A percentile compares a stretch with the other conserved stretches of the same genome.
These are phyloP conservation scores for Xiphorhynchus elegans DNA, from an alignment of 2,113 vertebrate species.

Conservation along the genomic window DNA sequence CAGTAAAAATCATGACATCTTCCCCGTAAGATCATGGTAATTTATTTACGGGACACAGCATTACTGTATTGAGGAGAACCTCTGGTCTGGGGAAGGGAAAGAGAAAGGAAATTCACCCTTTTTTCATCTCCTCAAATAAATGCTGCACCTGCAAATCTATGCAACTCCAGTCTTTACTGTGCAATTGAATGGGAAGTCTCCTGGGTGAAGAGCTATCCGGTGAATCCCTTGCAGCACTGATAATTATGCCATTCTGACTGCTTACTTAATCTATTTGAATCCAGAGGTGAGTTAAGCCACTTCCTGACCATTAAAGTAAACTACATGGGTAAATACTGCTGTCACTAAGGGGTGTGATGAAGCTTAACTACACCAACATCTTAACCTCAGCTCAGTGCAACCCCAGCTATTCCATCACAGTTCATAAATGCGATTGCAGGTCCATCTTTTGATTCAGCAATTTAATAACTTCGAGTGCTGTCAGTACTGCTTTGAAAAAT, in stretches of 20 bases:
- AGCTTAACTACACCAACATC: constrained; percentile 74
- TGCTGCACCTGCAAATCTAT: not conserved
- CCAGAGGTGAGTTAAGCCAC: constrained; percentile 79
- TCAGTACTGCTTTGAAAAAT: constrained; percentile 97
- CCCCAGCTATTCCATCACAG: constrained; percentile 76
- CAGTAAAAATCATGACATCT: constrained; percentile 15
- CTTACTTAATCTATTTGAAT: constrained; percentile 79
- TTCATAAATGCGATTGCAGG: constrained; percentile 80
- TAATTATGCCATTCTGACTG: constrained; percentile 72
- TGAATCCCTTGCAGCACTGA: constrained; percentile 62
- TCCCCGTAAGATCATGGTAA: constrained; percentile 8
- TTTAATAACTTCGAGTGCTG: constrained; percentile 99
- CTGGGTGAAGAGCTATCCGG: constrained; percentile 52
- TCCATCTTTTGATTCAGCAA: constrained; percentile 89
- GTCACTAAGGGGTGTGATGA: constrained; percentile 73
- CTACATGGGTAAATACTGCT: constrained; percentile 78
- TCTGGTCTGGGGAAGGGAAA: not conserved
- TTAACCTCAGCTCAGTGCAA: constrained; percentile 67
- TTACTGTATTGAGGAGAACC: not conserved
- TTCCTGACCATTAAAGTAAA: constrained; percentile 79
- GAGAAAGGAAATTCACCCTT: not conserved
- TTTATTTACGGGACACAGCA: not conserved
- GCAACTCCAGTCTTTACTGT: constrained; percentile 14
- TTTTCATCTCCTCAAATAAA: not conserved
- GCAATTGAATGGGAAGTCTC: constrained; percentile 64